Evolutionary conservation across 2,113 vertebrate genomes (phyloP), one percentile per base, ranked within the genome.

Genomic region (Sphaerodactylus townsendi): DNA sequence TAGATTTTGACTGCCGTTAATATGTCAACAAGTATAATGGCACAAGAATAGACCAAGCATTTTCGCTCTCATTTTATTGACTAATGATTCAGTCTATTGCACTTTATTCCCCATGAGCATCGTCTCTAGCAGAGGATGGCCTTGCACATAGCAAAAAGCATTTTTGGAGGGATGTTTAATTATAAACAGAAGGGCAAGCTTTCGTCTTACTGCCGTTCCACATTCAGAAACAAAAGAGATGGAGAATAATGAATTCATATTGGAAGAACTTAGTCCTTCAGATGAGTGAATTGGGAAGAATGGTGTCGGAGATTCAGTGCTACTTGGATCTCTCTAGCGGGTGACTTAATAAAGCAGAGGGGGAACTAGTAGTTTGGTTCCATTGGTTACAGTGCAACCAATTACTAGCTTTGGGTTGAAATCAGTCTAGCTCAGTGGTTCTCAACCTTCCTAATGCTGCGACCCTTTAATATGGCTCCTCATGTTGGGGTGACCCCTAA

Each of bases 1-100:
- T 4, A 30, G 28, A 84, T 93, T 92, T 86, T 50, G 86, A 0
- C 66, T 1, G 17, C 10, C 28, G 79, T 87, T 86, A 89, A 78
- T 79, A n/a, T 68, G 62, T 85, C 41, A 83, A 76, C 59, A 13
- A 62, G 75, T 37, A 1, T 53, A 87, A 13, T 35, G 25, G 19
- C 17, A 82, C 68, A 87, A 86, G 74, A 7, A 56, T 65, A 70
- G 15, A 71, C 17, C 9, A 72, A 23, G 62, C 77, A 53, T 44
- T 28, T 0, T 50, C 79, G 25, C 10, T n/a, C 41, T 10, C 30
- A 72, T 79, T 81, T 62, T 86, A 68, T 11, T 75, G 13, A 2
- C 37, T 88, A 81, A 44, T 65, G 50, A 66, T 88, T 48, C 66
- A 35, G 10, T 48, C 75, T 80, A 44, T 77, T 93, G 59, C 7